These are phyloP conservation scores for Uropsilus gracilis DNA, from an alignment of 2,113 vertebrate genomes.

Conservation along the genomic window DNA sequence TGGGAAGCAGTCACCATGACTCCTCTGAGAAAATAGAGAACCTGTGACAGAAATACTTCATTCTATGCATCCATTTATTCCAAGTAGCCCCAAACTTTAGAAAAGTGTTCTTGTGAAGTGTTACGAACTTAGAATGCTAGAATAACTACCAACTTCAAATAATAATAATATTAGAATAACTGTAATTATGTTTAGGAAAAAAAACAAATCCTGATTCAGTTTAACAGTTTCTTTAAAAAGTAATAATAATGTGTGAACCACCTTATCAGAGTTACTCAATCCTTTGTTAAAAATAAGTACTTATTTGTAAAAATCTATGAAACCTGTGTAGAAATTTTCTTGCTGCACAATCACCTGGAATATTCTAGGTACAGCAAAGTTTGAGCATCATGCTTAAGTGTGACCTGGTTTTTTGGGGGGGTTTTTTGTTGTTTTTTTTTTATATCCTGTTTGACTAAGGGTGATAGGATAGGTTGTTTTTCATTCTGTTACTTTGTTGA, in stretches of 20 bases:
- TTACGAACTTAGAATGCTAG: background rate
- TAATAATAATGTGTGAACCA: background rate
- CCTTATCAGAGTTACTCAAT: background rate
- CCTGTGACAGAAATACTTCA: background rate
- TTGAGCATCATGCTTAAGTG: background rate
- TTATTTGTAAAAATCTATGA: background rate
- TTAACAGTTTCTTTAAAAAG: background rate
- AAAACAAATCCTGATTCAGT: background rate
- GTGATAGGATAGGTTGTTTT: background rate
- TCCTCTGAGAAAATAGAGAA: background rate
- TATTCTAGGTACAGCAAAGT: background rate
- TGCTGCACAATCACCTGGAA: background rate
- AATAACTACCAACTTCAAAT: background rate
- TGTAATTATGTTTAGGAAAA: background rate
- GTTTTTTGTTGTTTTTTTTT: background rate
- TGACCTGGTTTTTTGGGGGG: background rate
- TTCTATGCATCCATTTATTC: background rate
- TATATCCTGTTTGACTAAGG: background rate
- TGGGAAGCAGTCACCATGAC: background rate
- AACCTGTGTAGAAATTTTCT: background rate
- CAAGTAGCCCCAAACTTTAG: background rate
- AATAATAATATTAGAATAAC: background rate
- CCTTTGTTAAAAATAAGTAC: background rate
- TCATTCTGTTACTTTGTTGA: background rate
- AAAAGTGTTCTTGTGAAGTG: background rate